phyloP scores from a whole-genome alignment of 92 coral and sea anemone genomes.

The Bergia puertoricense region DNA sequence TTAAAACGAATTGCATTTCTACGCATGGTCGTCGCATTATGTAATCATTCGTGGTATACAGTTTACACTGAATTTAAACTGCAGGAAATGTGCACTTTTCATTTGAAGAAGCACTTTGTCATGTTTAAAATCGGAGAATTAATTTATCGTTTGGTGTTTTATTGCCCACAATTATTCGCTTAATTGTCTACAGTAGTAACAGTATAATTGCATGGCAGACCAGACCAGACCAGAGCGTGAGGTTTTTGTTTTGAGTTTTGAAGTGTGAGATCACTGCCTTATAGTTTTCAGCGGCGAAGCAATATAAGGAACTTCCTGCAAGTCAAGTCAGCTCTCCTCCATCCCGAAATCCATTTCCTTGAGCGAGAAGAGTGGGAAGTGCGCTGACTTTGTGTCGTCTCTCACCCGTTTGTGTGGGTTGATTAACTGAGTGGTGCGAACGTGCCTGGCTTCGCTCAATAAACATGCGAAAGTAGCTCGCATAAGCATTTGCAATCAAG shows the following conservation, averaged over 20 bases:
- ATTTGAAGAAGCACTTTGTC: slow-evolving; percentile 12
- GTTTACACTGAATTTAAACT: slow-evolving; percentile 32
- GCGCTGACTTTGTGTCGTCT: slow-evolving; percentile 19
- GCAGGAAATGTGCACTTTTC: slow-evolving; percentile 42
- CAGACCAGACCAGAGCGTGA: neutral
- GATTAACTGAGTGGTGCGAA: neutral
- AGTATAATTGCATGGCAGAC: neutral
- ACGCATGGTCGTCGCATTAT: slow-evolving; percentile 10
- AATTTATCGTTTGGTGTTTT: slow-evolving; percentile 11
- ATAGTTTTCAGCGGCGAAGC: neutral
- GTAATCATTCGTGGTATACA: slow-evolving; percentile 10
- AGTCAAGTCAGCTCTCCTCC: neutral
- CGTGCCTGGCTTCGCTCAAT: neutral
- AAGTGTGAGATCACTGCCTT: neutral
- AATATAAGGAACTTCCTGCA: slow-evolving; percentile 28
- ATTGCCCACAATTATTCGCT: slow-evolving; percentile 13
- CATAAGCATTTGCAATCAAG: neutral
- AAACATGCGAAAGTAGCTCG: neutral
- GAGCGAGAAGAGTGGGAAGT: neutral
- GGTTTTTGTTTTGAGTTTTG: neutral
- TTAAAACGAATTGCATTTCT: neutral
- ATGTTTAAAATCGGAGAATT: slow-evolving; percentile 24
- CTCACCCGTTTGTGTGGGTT: slow-evolving; percentile 10
- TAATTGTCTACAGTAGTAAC: neutral
- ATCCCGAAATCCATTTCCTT: slow-evolving; percentile 26